Conservation (phyloP, 2,888 invertebrate genomes). For the Cybosia mesomella region DNA sequence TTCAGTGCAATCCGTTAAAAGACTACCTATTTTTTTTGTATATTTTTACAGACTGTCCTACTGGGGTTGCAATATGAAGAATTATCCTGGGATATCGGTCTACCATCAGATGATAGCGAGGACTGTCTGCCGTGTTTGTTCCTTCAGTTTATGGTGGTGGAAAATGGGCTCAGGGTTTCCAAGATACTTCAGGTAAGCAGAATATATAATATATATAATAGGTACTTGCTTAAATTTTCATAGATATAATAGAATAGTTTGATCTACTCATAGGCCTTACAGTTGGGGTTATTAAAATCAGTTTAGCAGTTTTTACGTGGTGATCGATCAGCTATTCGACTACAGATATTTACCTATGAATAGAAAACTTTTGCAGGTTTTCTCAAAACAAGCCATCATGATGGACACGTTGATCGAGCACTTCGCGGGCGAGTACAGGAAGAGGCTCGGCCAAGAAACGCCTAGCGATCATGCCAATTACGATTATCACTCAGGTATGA, state of each 20-base stretch:
- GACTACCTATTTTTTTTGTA: too few species aligned
- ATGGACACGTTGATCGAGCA: slow-evolving; percentile 95
- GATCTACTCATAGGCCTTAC: too few species aligned
- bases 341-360: not conserved
- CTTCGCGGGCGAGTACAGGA: slow-evolving; percentile 92
- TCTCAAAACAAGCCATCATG: slow-evolving; percentile 92
- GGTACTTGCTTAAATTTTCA: too few species aligned
- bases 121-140: slow-evolving; percentile 97
- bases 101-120: slow-evolving; percentile 94
- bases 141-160: slow-evolving; percentile 94
- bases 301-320: too few species aligned
- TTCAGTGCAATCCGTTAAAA: too few species aligned
- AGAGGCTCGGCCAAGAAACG: slow-evolving; percentile 84
- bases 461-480: slow-evolving; percentile 82
- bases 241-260: too few species aligned
- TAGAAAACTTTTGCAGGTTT: slow-evolving; percentile 78
- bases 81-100: slow-evolving; percentile 96
- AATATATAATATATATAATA: too few species aligned
- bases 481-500: slow-evolving; percentile 78
- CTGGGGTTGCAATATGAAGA: slow-evolving; percentile 95
- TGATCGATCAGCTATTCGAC: not conserved
- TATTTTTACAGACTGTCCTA: slow-evolving; percentile 90
- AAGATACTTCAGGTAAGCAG: slow-evolving; percentile 91
- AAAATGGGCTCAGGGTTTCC: slow-evolving; percentile 92
- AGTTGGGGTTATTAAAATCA: too few species aligned